Evolutionary conservation across 2,888 invertebrate genomes (phyloP).

Genomic region (Callinectes sapidus): DNA sequence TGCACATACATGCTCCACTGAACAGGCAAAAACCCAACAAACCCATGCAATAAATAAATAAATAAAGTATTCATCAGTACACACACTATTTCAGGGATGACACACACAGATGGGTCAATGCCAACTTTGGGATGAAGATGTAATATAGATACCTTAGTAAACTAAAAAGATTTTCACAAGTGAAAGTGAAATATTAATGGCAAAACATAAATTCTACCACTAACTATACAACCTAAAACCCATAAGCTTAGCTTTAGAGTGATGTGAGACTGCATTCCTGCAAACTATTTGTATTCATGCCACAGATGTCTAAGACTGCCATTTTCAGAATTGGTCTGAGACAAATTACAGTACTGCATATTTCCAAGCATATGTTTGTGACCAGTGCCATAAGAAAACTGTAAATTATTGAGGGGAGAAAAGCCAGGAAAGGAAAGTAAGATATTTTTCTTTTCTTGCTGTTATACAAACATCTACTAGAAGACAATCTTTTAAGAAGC

Average conservation of each 20-base stretch:
- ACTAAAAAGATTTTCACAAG: background rate
- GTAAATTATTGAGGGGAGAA: background rate
- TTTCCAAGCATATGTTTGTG: background rate
- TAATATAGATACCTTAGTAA: background rate
- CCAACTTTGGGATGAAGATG: background rate
- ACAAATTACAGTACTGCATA: conserved; percentile 12
- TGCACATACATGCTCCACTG: background rate
- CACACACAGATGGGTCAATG: conserved; percentile 22
- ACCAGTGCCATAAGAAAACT: conserved; percentile 24
- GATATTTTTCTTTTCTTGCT: conserved; percentile 38
- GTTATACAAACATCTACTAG: conserved; percentile 61
- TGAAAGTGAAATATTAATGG: background rate
- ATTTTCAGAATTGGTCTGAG: background rate
- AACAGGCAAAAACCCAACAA: background rate
- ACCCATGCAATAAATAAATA: conserved; percentile 24
- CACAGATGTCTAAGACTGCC: conserved; percentile 29
- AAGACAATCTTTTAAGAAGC: conserved; percentile 61
- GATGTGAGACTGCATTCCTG: conserved; percentile 19
- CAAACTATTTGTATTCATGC: conserved; percentile 31
- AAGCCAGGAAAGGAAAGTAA: conserved; percentile 28
- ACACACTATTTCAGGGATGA: conserved; percentile 7
- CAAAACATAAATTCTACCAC: conserved; percentile 10
- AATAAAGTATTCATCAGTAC: background rate
- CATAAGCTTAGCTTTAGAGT: conserved; percentile 14
- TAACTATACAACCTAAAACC: background rate